Evolutionary conservation across 1,140 invertebrate genomes (phyloP), one percentile per base, ranked within the genome.

Genomic region (Platyscapa corneri): DNA sequence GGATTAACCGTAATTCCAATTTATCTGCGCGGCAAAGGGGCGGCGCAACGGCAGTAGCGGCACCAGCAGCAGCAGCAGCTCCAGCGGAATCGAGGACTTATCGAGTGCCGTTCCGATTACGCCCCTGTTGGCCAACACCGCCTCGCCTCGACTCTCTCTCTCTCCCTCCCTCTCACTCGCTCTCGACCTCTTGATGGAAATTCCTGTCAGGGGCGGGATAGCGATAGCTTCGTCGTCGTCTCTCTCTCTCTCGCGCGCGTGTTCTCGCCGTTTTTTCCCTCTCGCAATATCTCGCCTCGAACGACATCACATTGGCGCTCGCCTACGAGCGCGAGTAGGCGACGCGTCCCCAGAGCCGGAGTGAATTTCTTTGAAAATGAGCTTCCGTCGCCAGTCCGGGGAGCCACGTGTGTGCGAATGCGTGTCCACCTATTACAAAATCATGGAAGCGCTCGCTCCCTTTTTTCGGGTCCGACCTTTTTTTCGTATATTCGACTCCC

Each of bases 191-290:
- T 37, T 37, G 39, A 49, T 77, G 74, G 60, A 83, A 77, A 83
- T 83, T 83, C 74, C 82, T 83, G 39, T 37, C 74, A 83, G 82
- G 82, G 82, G 82, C 82, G 82, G 82, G 70, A 82, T 82, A 74
- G 37, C 34, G 20, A 46, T 79, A 53, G 49, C 56, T n/a, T n/a
- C n/a, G n/a, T n/a, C n/a, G n/a, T n/a, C n/a, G n/a, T n/a, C n/a
- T n/a, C n/a, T n/a, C n/a, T 39, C 32, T 65, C 18, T 30, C n/a
- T 79, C 37, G 23, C 56, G 64, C 34, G 64, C 34, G 64, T 23
- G 37, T 56, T 65, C 60, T 65, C 42, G 5, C 14, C 27, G 30
- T 77, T 60, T 39, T 37, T 83, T 37, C 16, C n/a, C 49, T 27
- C 18, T 14, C 49, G 16, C 32, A 12, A 20, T 72, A 37, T 72